A percentile compares a stretch with the other conserved stretches of the same genome.
Conservation (phyloP, 92 coral and sea anemone genomes). For the Umimayanthus kanabou region DNA sequence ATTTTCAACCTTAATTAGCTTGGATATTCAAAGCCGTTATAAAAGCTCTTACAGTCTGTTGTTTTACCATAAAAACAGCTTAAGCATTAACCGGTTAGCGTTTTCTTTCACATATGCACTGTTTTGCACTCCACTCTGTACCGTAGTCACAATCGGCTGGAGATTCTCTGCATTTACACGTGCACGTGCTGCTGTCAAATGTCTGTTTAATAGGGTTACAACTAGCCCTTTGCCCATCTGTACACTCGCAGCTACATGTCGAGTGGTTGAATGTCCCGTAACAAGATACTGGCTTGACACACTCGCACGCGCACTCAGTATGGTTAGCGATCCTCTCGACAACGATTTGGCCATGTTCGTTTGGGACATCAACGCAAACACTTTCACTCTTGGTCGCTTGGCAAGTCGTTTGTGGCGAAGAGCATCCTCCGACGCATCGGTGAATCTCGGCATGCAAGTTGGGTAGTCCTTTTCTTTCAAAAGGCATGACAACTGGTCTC, state of each 20-base stretch:
- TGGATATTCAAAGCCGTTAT: too few relatives aligned
- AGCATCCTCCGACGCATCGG: neutral
- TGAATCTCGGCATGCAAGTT: neutral
- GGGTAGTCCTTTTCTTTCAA: neutral
- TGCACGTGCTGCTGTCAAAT: neutral
- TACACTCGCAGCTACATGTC: neutral
- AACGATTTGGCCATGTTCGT: neutral
- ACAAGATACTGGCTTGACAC: neutral
- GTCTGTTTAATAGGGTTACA: neutral
- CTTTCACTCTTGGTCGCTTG: neutral
- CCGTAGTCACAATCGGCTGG: neutral
- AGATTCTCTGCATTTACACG: neutral
- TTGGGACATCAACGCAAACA: neutral
- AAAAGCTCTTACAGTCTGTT: too few relatives aligned
- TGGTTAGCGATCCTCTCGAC: neutral
- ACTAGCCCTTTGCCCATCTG: neutral
- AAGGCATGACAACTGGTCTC: neutral
- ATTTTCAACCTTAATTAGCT: too few relatives aligned
- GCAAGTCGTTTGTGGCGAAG: neutral
- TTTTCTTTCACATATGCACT: neutral
- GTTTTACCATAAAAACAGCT: neutral
- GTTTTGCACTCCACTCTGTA: neutral
- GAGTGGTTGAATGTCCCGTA: neutral
- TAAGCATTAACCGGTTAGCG: neutral
- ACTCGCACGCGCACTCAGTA: neutral